Conservation (phyloP, 2,797 vertebrate genomes). For the Carduelis carduelis region DNA sequence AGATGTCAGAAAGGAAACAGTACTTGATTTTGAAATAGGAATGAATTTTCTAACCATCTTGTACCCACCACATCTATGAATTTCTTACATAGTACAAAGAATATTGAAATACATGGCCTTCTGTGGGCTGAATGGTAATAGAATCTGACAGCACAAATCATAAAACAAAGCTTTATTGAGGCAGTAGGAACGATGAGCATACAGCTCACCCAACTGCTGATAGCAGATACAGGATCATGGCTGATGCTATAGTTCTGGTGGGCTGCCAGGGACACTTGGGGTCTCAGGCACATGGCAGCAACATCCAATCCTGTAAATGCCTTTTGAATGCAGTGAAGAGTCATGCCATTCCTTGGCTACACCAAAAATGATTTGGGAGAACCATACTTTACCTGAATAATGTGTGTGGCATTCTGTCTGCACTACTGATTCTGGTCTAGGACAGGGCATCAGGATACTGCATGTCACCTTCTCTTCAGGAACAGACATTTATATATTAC, state of each 20-base stretch:
- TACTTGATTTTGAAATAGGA: neutral
- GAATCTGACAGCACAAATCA: neutral
- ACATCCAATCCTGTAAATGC: neutral
- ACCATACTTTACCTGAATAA: neutral
- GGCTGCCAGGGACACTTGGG: neutral
- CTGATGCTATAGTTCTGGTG: fast-evolving
- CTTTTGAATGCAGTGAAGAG: neutral
- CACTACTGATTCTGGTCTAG: neutral
- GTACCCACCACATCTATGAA: neutral
- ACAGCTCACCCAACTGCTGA: fast-evolving
- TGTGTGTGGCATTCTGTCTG: neutral
- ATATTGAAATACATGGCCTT: neutral
- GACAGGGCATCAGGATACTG: neutral
- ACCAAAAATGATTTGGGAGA: neutral
- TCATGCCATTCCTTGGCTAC: neutral
- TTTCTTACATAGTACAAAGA: neutral
- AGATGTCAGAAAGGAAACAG: neutral
- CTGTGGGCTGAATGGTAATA: neutral
- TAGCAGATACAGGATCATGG: neutral
- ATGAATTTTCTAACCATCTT: neutral
- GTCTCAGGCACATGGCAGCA: neutral
- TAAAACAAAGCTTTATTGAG: neutral
- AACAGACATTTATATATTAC: neutral
- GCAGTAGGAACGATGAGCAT: neutral
- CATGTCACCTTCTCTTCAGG: neutral